Conservation (phyloP, 53 echinoderm and acorn worm genomes). For the Actinopyga echinites region DNA sequence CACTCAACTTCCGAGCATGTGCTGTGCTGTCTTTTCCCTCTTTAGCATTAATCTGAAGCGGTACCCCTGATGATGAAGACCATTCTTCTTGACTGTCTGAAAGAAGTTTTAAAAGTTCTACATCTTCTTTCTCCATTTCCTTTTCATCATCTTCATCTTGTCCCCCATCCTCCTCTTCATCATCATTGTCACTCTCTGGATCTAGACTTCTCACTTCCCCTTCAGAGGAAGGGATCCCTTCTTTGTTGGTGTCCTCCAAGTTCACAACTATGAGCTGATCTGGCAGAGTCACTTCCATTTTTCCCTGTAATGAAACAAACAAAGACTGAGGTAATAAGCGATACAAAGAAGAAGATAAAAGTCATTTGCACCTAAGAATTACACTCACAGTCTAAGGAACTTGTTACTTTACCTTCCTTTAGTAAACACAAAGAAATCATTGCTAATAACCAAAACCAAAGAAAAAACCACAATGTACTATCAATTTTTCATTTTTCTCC, state of each 20-base stretch:
- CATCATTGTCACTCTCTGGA: background rate
- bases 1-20: too few species aligned
- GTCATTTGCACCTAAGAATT: too few species aligned
- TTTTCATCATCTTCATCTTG: background rate
- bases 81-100: background rate
- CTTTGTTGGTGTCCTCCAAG: background rate
- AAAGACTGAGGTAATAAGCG: background rate
- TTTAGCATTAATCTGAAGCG: too few species aligned
- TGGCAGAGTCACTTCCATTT: background rate
- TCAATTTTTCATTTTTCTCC: too few species aligned
- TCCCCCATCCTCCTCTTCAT: background rate
- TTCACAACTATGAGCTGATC: constrained; percentile 5
- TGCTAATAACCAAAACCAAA: too few species aligned
- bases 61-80: too few species aligned
- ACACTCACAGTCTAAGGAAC: too few species aligned
- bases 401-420: too few species aligned
- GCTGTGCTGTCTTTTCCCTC: too few species aligned
- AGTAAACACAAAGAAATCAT: too few species aligned
- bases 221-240: background rate
- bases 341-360: background rate
- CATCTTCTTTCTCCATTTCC: background rate
- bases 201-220: background rate
- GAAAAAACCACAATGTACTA: too few species aligned
- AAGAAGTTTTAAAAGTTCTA: background rate
- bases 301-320: constrained; percentile 1